These are phyloP conservation scores for Notocelia uddmanniana DNA, from an alignment of 2,888 invertebrate species.

Conservation along the genomic window DNA sequence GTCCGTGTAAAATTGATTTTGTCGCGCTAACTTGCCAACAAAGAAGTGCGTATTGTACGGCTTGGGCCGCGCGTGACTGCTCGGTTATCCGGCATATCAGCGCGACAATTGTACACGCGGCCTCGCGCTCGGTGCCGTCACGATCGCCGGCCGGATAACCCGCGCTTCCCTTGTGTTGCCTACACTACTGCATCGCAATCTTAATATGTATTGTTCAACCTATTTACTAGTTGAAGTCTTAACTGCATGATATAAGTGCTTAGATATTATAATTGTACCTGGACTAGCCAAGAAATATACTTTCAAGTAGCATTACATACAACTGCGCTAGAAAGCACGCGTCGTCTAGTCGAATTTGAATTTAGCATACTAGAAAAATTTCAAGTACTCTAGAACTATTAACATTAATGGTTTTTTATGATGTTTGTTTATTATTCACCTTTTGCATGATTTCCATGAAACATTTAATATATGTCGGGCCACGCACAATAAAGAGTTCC, in stretches of 20 bases:
- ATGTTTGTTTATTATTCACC: no score
- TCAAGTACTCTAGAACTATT: no score
- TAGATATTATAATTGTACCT: not conserved
- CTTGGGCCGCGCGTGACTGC: conserved; percentile 68
- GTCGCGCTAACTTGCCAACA: conserved; percentile 64
- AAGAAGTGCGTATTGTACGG: conserved; percentile 64
- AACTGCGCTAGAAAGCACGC: no score
- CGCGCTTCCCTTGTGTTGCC: conserved; percentile 49
- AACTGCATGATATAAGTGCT: not conserved
- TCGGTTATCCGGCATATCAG: conserved; percentile 61
- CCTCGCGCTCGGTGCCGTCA: conserved; percentile 69
- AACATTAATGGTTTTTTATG: no score
- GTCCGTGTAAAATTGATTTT: conserved; percentile 76
- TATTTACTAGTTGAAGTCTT: not conserved
- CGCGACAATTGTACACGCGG: conserved; percentile 57
- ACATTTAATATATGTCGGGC: no score
- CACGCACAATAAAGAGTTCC: no score
- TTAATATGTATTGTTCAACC: conserved; percentile 2
- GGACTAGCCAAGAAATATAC: not conserved
- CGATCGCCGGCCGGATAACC: conserved; percentile 60
- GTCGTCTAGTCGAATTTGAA: no score
- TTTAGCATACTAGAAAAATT: no score
- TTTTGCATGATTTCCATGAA: no score
- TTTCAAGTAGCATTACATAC: no score
- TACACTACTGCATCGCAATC: conserved; percentile 16